phyloP scores from a whole-genome alignment of 2,888 invertebrate species.

The Meteorus cinctellus region DNA sequence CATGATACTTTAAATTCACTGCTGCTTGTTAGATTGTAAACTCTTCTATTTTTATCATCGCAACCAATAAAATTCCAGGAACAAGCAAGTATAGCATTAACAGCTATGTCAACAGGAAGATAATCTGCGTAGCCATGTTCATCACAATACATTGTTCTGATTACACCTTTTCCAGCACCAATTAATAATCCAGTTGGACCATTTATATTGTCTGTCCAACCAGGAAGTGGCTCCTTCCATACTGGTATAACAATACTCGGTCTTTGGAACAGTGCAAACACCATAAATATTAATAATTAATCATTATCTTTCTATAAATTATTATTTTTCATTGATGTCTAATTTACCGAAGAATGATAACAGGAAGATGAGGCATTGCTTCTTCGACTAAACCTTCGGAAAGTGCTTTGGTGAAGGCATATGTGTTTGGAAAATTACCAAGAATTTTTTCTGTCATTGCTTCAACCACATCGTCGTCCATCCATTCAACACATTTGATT shows the following conservation, averaged over 20 bases:
- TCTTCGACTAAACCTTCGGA: constrained; percentile 89
- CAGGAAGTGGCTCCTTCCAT: constrained; percentile 88
- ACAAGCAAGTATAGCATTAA: constrained; percentile 82
- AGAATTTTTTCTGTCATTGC: constrained; percentile 81
- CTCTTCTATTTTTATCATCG: constrained; percentile 75
- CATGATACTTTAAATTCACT: constrained; percentile 89
- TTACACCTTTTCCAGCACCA: constrained; percentile 89
- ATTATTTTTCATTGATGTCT: neutral
- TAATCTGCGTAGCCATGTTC: constrained; percentile 86
- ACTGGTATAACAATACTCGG: constrained; percentile 84
- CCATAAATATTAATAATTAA: neutral
- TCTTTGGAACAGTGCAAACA: constrained; percentile 50
- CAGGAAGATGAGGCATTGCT: constrained; percentile 84
- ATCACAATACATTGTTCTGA: constrained; percentile 91
- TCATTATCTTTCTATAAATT: constrained; percentile 20
- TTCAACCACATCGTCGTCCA: constrained; percentile 82
- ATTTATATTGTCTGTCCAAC: constrained; percentile 95
- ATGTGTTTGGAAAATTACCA: constrained; percentile 90
- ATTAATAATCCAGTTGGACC: constrained; percentile 91
- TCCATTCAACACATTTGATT: constrained; percentile 86
- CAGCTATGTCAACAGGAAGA: constrained; percentile 86
- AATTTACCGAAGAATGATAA: constrained; percentile 84
- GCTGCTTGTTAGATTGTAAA: constrained; percentile 86
- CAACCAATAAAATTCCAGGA: constrained; percentile 80
- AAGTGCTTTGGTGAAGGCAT: constrained; percentile 94